These are phyloP conservation scores for Scelioninae gen. 1 DNA, from an alignment of 2,888 invertebrate species.

Conservation along the genomic window DNA sequence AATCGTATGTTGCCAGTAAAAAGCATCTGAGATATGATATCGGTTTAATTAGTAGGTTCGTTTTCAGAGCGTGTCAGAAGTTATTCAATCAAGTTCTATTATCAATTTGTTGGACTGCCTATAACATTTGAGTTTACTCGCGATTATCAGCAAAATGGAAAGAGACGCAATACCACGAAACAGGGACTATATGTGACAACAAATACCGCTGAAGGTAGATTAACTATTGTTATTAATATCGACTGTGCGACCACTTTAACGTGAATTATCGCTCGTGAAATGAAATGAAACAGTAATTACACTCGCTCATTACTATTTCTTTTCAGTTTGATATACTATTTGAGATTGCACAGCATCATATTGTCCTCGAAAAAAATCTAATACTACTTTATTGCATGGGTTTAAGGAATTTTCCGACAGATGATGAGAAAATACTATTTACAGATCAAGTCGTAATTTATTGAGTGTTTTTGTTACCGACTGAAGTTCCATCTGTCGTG, in stretches of 20 bases:
- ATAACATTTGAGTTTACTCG: slow-evolving; percentile 22
- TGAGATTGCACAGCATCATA: too few species aligned
- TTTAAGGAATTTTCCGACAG: slow-evolving; percentile 18
- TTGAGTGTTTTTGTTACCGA: slow-evolving; percentile 22
- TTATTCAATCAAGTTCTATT: slow-evolving; percentile 49
- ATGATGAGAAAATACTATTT: slow-evolving; percentile 37
- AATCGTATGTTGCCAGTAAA: slow-evolving; percentile 29
- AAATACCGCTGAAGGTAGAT: slow-evolving; percentile 32
- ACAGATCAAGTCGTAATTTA: slow-evolving; percentile 33
- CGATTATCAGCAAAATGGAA: slow-evolving; percentile 47
- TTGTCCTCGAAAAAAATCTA: neutral
- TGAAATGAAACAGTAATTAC: too few species aligned
- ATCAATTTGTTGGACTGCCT: slow-evolving; percentile 53
- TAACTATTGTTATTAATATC: too few species aligned
- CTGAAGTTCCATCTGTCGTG: neutral
- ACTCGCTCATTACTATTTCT: too few species aligned
- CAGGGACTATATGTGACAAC: slow-evolving; percentile 27
- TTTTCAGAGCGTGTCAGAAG: slow-evolving; percentile 47
- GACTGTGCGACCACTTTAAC: too few species aligned
- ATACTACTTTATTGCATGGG: neutral
- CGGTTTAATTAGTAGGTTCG: slow-evolving; percentile 46
- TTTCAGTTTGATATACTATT: too few species aligned
- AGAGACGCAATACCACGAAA: slow-evolving; percentile 36
- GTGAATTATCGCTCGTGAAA: too few species aligned
- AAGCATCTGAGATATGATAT: slow-evolving; percentile 43